Conservation (phyloP, 2,113 vertebrate genomes). For the Corythornis madagascariensis region DNA sequence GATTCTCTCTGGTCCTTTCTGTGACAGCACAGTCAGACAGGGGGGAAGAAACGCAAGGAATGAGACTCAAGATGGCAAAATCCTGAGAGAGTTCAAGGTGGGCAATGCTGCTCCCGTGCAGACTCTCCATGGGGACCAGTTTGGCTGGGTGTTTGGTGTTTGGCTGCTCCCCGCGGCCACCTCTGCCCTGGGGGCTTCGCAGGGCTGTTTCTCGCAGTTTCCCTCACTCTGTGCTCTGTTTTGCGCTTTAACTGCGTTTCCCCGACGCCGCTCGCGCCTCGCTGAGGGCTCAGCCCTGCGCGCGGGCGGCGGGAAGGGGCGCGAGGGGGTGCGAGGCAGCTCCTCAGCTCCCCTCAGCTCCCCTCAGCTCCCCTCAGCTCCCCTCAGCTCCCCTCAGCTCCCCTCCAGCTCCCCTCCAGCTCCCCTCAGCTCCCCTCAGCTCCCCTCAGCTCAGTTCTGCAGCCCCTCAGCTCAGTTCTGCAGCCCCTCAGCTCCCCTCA, state of each 20-base stretch:
- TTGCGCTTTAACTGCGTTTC: neutral
- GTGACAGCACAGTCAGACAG: accelerated
- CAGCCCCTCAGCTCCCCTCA: neutral
- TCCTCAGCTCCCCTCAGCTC: neutral
- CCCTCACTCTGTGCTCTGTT: accelerated
- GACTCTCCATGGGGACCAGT: neutral
- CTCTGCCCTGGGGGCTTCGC: accelerated
- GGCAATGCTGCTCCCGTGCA: neutral
- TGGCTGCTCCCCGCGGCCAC: accelerated
- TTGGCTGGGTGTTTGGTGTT: accelerated
- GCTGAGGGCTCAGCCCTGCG: neutral
- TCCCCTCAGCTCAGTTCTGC: neutral
- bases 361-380: no score
- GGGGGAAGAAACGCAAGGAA: neutral
- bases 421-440: neutral
- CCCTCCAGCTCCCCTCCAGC: no score
- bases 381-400: neutral
- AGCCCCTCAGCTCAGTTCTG: accelerated
- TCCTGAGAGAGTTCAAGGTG: neutral
- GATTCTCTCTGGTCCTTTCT: neutral
- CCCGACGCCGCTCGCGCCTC: accelerated
- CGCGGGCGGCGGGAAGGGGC: neutral
- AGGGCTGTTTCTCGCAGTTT: neutral
- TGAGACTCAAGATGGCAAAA: neutral
- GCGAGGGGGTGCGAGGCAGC: neutral